These are phyloP conservation scores for Plestiodon gilberti DNA, from an alignment of 2,113 vertebrate species.

Conservation along the genomic window DNA sequence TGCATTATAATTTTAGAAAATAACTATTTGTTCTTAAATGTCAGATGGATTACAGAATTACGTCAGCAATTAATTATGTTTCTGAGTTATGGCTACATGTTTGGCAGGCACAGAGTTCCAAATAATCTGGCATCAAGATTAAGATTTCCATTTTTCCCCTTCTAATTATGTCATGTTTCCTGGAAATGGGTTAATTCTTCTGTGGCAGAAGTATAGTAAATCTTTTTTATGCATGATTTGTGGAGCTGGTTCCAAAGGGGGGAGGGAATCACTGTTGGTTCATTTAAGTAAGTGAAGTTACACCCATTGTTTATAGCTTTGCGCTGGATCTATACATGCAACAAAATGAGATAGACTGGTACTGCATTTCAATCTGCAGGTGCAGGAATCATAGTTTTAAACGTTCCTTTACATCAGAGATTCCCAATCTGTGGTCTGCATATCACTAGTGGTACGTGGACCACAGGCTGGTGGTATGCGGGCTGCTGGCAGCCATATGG, in stretches of 20 bases:
- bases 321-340: not conserved
- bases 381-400: not conserved
- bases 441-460: no score
- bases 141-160: constrained; percentile 39
- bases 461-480: no score
- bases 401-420: not conserved
- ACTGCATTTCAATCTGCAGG: not conserved
- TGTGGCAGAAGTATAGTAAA: constrained; percentile 39
- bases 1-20: constrained; percentile 74
- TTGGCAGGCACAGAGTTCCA: constrained; percentile 47
- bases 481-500: no score
- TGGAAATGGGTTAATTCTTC: constrained; percentile 44
- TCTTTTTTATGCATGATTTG: constrained; percentile 18
- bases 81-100: constrained; percentile 53
- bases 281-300: not conserved
- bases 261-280: not conserved
- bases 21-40: constrained; percentile 69
- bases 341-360: not conserved
- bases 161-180: constrained; percentile 49
- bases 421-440: no score
- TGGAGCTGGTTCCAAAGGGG: not conserved
- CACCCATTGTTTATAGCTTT: not conserved
- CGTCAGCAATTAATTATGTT: constrained; percentile 59
- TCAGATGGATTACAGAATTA: constrained; percentile 60
- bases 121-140: constrained; percentile 27